Base-by-base conservation (phyloP, 1,140 invertebrate genomes). In the Drosophila sulfurigaster region DNA sequence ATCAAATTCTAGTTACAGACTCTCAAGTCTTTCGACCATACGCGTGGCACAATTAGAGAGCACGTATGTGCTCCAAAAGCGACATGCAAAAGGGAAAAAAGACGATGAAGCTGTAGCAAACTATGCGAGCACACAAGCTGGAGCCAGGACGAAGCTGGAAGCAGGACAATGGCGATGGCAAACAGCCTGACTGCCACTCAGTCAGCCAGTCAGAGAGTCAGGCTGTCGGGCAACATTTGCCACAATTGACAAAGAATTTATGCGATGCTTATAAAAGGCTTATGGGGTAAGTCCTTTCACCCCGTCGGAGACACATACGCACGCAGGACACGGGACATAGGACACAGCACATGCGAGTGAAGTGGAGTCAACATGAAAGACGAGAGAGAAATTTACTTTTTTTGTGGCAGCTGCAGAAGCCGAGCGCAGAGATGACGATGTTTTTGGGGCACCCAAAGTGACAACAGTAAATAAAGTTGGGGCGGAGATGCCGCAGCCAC, bases 201-300 rank as follows among this genome's bases (percentile, higher is more conserved):
- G 35, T 16, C 5, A 30, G n/a, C 25, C 25, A 49, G 25, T n/a
- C 30, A 60, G 48, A 13, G 6, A 43, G 59, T 13, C 41, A 70
- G 11, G 16, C 2, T 52, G 25, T 15, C 59, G 51, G 54, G 52
- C 54, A 68, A 74, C 76, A 88, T 81, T 82, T 88, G 70, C 80
- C 83, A 88, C 83, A 88, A 81, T 88, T 88, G 80, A 88, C 85
- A 88, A 83, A 83, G 83, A 88, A 89, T 88, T 88, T 78, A 88
- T 88, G 80, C 78, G 78, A 78, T 70, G 85, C 70, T 88, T 88
- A 89, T 88, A 75, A 83, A 88, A 81, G 85, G 85, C 83, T 88
- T 88, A 78, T 45, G 49, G 64, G 73, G 74, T 81, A 83, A 83
- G 75, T 75, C 73, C 80, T 71, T 54, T 82, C 81, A 62, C 75